Base-by-base conservation (phyloP, 37 sponge, comb jelly and placozoan species). In the Oopsacas minuta region DNA sequence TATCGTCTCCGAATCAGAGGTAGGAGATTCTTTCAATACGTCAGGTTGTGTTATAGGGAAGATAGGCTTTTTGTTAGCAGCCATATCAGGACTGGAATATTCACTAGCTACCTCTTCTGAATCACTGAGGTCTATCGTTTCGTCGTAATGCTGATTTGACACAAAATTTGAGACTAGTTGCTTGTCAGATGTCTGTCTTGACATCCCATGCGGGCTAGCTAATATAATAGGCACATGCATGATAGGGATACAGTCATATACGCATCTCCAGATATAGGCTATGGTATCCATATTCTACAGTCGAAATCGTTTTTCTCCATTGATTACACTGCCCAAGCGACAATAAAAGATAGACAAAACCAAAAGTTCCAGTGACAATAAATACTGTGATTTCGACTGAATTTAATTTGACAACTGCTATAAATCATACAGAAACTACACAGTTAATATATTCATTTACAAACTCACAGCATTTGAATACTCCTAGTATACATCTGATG, bases 91-190 rank as follows among this genome's bases (percentile, higher is more conserved):
- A 32, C 88, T 89, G 35, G 89, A 83, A 37, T 85, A 85, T 46
- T 61, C 85, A 39, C 91, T 91, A 36, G 91, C 53, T 39, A 94
- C 52, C 53, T 97, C 97, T 61, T 97, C 97, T 37, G 90, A 89
- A 83, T 97, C 97, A 75, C 95, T 97, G 30, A 97, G 92, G 36
- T 94, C 95, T 35, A 97, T 89, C 25, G 87, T 87, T 87, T 97
- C 97, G 86, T 97, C 97, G 82, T 97, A 97, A 7, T 91, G 97
- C 53, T 94, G 94, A 84, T 97, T 97, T 35, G 90, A 85, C 20
- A 97, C 88, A 34, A 90, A 37, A 0, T 85, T 81, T 34, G 75
- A 61, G 75, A 61, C 30, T n/a, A 61, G 75, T 61, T 61, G 75
- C 75, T 61, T 61, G 17, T 12, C 75, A 61, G 75, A 25, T 61